Evolutionary conservation across 2,113 vertebrate genomes (phyloP).

Genomic region (Ctenodactylus gundi): DNA sequence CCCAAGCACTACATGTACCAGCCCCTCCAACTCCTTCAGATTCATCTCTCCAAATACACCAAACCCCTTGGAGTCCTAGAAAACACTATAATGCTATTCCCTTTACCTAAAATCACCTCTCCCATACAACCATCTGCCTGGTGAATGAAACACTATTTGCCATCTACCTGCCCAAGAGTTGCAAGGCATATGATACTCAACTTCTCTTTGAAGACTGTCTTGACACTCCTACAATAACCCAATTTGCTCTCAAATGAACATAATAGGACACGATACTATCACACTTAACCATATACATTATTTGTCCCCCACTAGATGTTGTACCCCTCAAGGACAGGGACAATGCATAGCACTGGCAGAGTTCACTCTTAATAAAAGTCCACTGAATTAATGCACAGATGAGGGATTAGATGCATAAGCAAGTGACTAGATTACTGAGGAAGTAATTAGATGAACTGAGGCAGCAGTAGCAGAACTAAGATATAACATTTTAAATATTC

Average conservation of each 20-base stretch:
- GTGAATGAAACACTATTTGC: no score
- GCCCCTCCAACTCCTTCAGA: background rate
- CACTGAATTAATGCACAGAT: background rate
- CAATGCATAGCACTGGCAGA: background rate
- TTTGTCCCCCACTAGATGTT: background rate
- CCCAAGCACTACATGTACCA: background rate
- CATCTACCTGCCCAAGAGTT: background rate
- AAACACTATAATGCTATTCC: background rate
- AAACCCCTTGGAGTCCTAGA: background rate
- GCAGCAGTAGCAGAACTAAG: background rate
- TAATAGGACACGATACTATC: background rate
- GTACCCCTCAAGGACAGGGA: background rate
- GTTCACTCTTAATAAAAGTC: background rate
- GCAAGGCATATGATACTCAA: background rate
- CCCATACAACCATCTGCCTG: background rate
- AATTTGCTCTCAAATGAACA: background rate
- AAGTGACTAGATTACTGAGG: background rate
- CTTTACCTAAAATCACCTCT: background rate
- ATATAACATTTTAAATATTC: background rate
- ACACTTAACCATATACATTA: background rate
- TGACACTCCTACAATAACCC: background rate
- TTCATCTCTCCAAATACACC: background rate
- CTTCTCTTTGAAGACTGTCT: background rate
- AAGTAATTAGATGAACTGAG: background rate
- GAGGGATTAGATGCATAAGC: background rate